phyloP scores from a whole-genome alignment of 2,888 invertebrate genomes.

The Microctonus brassicae region DNA sequence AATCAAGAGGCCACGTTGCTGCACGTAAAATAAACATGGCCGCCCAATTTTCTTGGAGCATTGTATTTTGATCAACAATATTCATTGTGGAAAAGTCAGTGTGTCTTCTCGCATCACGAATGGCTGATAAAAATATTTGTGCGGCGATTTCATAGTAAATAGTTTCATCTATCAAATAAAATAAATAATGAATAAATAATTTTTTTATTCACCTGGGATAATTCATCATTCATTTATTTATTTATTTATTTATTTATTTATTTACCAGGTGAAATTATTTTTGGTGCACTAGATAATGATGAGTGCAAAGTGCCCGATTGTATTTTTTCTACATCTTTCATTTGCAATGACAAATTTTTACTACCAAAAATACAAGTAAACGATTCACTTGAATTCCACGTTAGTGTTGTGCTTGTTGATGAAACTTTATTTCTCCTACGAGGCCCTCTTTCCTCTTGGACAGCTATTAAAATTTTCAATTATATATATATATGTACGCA shows the following conservation, averaged over 20 bases:
- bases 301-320: conserved; percentile 38
- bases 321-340: conserved; percentile 15
- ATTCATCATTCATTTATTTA: conserved; percentile 16
- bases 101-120: conserved; percentile 74
- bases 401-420: conserved; percentile 31
- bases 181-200: background rate
- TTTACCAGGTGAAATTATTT: conserved; percentile 50
- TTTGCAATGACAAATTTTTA: background rate
- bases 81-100: conserved; percentile 71
- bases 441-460: conserved; percentile 88
- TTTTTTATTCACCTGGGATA: background rate
- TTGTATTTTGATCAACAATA: conserved; percentile 72
- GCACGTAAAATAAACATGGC: conserved; percentile 74
- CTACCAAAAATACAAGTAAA: conserved; percentile 27
- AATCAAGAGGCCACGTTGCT: conserved; percentile 73
- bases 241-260: conserved; percentile 40
- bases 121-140: conserved; percentile 74
- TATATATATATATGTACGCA: background rate
- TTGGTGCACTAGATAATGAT: conserved; percentile 40
- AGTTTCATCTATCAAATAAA: conserved; percentile 43
- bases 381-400: conserved; percentile 38
- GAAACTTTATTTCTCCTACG: conserved; percentile 70
- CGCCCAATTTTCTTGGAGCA: conserved; percentile 74
- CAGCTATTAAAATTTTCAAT: conserved; percentile 74
- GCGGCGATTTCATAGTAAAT: conserved; percentile 73